Conservation (phyloP, 2,888 invertebrate species). For the Plagodis pulveraria region DNA sequence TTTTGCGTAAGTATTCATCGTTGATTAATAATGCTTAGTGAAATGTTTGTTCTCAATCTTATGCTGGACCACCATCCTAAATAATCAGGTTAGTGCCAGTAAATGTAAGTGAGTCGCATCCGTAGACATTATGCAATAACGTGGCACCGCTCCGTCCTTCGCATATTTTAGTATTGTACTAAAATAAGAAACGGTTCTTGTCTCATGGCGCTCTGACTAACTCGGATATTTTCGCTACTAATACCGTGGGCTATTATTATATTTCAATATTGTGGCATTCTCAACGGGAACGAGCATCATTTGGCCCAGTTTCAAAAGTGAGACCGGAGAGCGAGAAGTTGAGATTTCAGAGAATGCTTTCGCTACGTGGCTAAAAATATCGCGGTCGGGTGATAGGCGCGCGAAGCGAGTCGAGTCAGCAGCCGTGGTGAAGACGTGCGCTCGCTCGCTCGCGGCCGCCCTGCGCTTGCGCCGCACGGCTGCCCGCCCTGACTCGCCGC, state of each 20-base stretch:
- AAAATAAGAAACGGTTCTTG: conserved; percentile 66
- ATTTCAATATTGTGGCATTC: conserved; percentile 84
- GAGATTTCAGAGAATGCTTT: conserved; percentile 80
- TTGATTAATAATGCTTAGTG: too few species aligned
- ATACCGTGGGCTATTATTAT: conserved; percentile 79
- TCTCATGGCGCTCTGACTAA: conserved; percentile 75
- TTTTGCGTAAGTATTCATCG: too few species aligned
- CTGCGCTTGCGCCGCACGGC: conserved; percentile 27
- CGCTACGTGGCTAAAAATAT: conserved; percentile 77
- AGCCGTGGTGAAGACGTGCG: conserved; percentile 32
- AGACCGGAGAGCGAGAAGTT: conserved; percentile 79
- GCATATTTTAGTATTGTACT: conserved; percentile 74
- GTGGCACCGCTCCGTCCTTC: conserved; percentile 59
- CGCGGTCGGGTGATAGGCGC: conserved; percentile 43
- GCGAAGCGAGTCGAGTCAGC: conserved; percentile 40
- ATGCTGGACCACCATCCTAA: not conserved
- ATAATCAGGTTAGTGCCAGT: not conserved
- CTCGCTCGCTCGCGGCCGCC: conserved; percentile 36
- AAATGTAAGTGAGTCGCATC: not conserved
- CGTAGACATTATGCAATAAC: conserved; percentile 50
- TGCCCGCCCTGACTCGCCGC: conserved; percentile 27
- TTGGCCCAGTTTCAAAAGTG: conserved; percentile 85
- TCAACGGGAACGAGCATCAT: conserved; percentile 77
- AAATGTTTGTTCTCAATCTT: too few species aligned
- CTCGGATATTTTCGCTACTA: conserved; percentile 78